Base-by-base conservation (phyloP, 1,140 invertebrate species). In the Heliconius melpomene region DNA sequence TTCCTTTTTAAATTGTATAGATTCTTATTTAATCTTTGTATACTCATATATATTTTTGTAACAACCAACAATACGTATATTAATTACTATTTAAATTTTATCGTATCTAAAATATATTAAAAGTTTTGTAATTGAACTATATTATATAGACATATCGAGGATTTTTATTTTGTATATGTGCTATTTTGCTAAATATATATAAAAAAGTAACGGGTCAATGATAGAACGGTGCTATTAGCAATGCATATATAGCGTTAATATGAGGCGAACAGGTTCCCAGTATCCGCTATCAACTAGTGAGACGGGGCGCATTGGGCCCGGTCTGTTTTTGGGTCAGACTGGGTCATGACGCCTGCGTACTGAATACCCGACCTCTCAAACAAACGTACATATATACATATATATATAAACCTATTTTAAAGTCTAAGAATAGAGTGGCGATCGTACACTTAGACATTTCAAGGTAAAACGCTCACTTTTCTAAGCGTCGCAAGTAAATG, bases 381-480 rank as follows among this genome's bases (percentile, higher is more conserved):
- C 84, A 76, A 86, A 87, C 86, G 2, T 52, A 46, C 50, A 87
- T 86, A 88, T 89, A 57, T 7, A 11, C 26, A 16, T 66, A 60
- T 3, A 11, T 66, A 16, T 66, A 88, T 85, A 88, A 84, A 83
- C 85, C 86, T 88, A 88, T 89, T 90, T 92, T 85, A 83, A 89
- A 88, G 89, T 85, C 86, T 85, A 89, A 91, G 89, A 92, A 91
- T 92, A 91, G 91, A 93, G 90, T 90, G 91, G 91, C 88, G 86
- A 86, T 81, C 86, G 84, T 82, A 86, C 87, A 88, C 84, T 84
- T 86, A 86, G 85, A 86, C 84, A 89, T 88, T 86, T 88, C 91
- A 93, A 94, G 91, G 91, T 91, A 87, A 93, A 91, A 90, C 91
- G 91, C 90, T 93, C 89, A 92, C 91, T 92, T 93, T 91, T 92